Conservation (phyloP, 2,113 vertebrate species). For the Tachysurus fulvidraco region DNA sequence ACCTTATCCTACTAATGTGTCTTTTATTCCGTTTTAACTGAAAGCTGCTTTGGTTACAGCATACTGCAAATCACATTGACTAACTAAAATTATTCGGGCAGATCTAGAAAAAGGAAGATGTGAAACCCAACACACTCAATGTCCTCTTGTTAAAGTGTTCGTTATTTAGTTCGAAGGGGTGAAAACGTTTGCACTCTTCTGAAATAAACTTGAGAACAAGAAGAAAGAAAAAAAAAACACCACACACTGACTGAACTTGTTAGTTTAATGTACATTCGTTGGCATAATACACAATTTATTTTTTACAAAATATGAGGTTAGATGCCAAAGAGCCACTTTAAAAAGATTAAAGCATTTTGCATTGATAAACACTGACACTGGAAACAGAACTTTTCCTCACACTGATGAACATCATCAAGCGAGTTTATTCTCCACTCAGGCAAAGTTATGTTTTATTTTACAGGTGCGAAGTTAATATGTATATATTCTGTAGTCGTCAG, state of each 20-base stretch:
- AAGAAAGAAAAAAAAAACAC: not conserved
- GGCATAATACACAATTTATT: conserved; percentile 66
- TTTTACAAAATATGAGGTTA: conserved; percentile 51
- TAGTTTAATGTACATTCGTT: conserved; percentile 68
- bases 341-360: not conserved
- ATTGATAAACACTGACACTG: not conserved
- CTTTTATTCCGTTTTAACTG: not conserved
- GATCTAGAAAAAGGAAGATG: not conserved
- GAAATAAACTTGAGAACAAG: no score
- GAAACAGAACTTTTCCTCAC: not conserved
- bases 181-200: no score
- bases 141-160: not conserved
- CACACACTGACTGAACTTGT: conserved; percentile 38
- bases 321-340: conserved; percentile 36
- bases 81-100: not conserved
- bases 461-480: not conserved
- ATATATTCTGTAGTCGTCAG: not conserved
- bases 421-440: not conserved
- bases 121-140: not conserved
- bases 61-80: not conserved
- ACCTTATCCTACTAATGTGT: not conserved
- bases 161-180: not conserved
- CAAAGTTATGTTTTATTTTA: not conserved
- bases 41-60: not conserved
- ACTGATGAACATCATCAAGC: not conserved